Percentiles rank a stretch among this genome's conserved stretches.
phyloP scores from a whole-genome alignment of 2,113 vertebrate species.

The Lampris incognitus region DNA sequence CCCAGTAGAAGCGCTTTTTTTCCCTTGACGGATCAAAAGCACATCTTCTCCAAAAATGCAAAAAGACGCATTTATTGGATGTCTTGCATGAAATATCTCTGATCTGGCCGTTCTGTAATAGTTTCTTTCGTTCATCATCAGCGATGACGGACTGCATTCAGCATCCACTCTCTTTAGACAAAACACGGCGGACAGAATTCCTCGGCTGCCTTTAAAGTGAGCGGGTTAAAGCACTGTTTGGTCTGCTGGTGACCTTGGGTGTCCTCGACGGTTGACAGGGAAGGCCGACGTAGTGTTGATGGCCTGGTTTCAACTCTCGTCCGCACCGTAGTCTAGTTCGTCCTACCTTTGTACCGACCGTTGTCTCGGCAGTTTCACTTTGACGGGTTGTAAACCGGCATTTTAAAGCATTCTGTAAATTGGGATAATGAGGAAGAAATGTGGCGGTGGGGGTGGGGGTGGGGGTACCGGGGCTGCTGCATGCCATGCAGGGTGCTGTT shows the following conservation, averaged over 20 bases:
- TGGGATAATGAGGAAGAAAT: constrained; percentile 26
- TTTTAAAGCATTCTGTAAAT: too few species aligned
- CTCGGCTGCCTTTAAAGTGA: constrained; percentile 37
- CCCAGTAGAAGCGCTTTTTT: too few species aligned
- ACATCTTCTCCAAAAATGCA: neutral
- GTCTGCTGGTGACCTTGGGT: constrained; percentile 44
- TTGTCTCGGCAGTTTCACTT: neutral
- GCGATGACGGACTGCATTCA: neutral
- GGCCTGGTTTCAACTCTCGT: neutral
- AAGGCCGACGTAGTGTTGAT: constrained; percentile 2
- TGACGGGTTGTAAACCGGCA: neutral
- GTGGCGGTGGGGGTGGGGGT: neutral
- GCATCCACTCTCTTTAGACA: constrained; percentile 54
- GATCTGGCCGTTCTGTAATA: neutral
- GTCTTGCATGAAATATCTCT: neutral
- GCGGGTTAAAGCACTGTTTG: constrained; percentile 11
- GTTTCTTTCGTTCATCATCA: neutral
- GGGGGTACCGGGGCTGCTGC: too few species aligned
- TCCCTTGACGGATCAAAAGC: neutral
- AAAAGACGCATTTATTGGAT: neutral
- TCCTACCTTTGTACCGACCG: too few species aligned
- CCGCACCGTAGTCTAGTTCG: neutral
- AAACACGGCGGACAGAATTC: constrained; percentile 73
- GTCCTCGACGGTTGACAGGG: neutral
- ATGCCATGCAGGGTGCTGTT: too few species aligned